Base-by-base conservation (phyloP, 2,888 invertebrate genomes). In the Drosophila kuntzei region DNA sequence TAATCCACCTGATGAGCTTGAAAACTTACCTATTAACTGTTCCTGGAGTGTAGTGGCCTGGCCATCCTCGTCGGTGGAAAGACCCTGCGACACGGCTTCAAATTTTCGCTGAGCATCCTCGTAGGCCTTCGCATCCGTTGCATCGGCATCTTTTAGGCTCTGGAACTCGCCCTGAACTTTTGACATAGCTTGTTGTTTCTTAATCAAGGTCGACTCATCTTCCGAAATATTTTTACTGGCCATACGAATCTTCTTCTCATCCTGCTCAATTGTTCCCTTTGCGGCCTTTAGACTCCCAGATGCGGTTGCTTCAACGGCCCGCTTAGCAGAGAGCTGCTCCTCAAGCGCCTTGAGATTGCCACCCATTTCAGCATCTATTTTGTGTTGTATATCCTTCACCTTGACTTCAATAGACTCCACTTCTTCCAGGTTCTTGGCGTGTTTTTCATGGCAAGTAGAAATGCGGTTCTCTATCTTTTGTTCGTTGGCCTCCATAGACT, bases 21-120 rank as follows among this genome's bases (percentile, higher is more conserved):
- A 14, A 18, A 49, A 84, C 91, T 88, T 89, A 96, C 96, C 94
- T 91, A 98, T 98, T 18, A 98, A 94, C 91, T 98, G 98, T 77
- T 98, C 97, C 90, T 97, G 97, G 57, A 99, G 93, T 0, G 98
- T 96, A 34, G 96, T 96, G 6, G 96, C 95, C 87, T 95, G 94
- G 0, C 97, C 97, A 69, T 95, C 95, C 16, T 95, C 96, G 76
- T 95, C 96, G 54, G 96, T 95, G 39, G 96, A 94, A 81, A 96
- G 93, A 9, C 99, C 99, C 32, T 96, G 94, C 87, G 95, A 96
- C 39, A 98, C 94, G 18, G 97, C 97, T 88, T 98, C 96, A 87
- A 95, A 96, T 76, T 94, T 95, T 73, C 95, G 95, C 92, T 97
- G 96, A 0, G 98, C 97, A 34, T 93, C 94, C 8, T 93, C 93